These are phyloP conservation scores for Syrphus vitripennis DNA, from an alignment of 2,888 invertebrate genomes.

Conservation along the genomic window DNA sequence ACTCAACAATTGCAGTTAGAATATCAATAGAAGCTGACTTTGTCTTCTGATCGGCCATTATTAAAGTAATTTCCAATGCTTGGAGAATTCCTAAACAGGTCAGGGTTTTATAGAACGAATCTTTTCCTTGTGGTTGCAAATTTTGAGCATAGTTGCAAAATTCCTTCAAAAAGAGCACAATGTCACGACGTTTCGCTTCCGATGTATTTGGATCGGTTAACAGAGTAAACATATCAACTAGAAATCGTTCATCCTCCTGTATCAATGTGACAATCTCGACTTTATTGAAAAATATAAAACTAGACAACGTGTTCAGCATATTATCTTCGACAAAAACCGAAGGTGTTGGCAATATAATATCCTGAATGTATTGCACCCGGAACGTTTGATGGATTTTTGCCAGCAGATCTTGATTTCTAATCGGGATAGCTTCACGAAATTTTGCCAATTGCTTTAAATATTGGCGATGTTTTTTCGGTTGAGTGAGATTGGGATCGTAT, in stretches of 20 bases:
- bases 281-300: constrained; percentile 99
- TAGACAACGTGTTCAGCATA: constrained; percentile 97
- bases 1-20: constrained; percentile 98
- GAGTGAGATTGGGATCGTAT: constrained; percentile 94
- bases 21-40: constrained; percentile 99
- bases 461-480: constrained; percentile 96
- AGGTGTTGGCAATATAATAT: constrained; percentile 98
- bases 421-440: constrained; percentile 96
- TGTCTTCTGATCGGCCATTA: constrained; percentile 95
- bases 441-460: constrained; percentile 96
- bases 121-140: constrained; percentile 97
- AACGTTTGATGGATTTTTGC: constrained; percentile 99
- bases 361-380: constrained; percentile 99
- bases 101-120: constrained; percentile 97
- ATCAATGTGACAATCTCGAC: constrained; percentile 99
- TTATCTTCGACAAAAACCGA: constrained; percentile 99
- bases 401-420: constrained; percentile 95
- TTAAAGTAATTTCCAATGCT: constrained; percentile 94
- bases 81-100: constrained; percentile 93
- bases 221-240: constrained; percentile 96
- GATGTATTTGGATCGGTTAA: constrained; percentile 94
- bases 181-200: constrained; percentile 92
- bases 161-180: constrained; percentile 98
- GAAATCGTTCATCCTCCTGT: constrained; percentile 98
- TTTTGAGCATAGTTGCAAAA: constrained; percentile 99